Evolutionary conservation across 2,113 vertebrate genomes (phyloP).

Genomic region (Chloropsis hardwickii): DNA sequence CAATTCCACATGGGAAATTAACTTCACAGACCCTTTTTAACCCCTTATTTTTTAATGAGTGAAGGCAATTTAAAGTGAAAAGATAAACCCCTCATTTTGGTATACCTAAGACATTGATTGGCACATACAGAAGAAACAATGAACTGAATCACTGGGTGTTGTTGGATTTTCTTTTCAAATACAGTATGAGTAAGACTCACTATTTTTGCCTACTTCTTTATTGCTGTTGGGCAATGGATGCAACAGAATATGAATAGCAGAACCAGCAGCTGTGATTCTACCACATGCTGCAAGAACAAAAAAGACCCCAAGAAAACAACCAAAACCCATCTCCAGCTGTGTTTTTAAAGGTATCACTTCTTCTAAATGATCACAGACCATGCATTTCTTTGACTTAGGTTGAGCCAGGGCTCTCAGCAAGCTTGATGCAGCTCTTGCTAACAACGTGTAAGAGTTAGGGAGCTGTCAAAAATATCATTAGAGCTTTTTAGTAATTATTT

Average conservation of each 20-base stretch:
- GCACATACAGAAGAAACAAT: not conserved
- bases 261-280: not conserved
- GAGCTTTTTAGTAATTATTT: not conserved
- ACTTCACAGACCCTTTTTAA: not conserved
- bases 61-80: not conserved
- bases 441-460: conserved; percentile 30
- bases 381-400: not conserved
- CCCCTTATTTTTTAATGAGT: not conserved
- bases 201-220: not conserved
- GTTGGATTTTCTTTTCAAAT: not conserved
- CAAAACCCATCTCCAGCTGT: not conserved
- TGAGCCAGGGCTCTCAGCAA: not conserved
- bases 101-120: not conserved
- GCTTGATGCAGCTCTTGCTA: not conserved
- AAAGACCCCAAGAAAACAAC: not conserved
- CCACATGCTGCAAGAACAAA: not conserved
- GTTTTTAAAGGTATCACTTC: conserved; percentile 35
- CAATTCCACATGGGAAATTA: not conserved
- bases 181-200: not conserved
- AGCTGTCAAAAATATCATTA: conserved; percentile 21
- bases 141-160: not conserved
- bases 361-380: conserved; percentile 16
- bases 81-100: not conserved
- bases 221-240: not conserved
- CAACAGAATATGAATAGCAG: not conserved